These are phyloP conservation scores for Eumerus sabulonum DNA, from an alignment of 2,888 invertebrate species.

Conservation along the genomic window DNA sequence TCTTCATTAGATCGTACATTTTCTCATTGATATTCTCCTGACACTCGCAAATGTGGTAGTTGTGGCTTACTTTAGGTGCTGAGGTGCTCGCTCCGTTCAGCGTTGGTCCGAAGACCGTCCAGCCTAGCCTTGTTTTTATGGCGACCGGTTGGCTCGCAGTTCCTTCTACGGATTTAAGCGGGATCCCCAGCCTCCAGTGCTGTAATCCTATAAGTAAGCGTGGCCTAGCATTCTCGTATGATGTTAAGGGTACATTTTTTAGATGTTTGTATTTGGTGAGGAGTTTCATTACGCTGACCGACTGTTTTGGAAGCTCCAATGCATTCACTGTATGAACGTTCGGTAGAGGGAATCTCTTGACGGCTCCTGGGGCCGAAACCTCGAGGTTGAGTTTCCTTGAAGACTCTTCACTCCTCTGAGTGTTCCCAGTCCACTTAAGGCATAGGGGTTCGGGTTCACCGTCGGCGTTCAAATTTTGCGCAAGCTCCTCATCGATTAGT, in stretches of 20 bases:
- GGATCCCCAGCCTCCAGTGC: not conserved
- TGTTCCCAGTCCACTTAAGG: constrained; percentile 31
- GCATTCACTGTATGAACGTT: constrained; percentile 11
- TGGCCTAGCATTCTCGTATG: not conserved
- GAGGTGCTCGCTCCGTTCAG: not conserved
- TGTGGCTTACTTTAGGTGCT: not conserved
- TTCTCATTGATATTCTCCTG: not conserved
- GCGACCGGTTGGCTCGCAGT: not conserved
- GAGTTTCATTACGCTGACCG: not conserved
- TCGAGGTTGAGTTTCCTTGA: constrained; percentile 7
- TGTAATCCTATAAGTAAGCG: constrained; percentile 9
- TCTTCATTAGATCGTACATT: not conserved
- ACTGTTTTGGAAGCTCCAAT: constrained; percentile 16
- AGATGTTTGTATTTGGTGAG: not conserved
- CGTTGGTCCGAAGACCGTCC: not conserved
- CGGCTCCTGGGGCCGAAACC: not conserved
- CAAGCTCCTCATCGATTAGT: constrained; percentile 5
- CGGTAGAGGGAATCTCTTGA: not conserved
- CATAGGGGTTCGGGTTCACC: constrained; percentile 8
- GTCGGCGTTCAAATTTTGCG: not conserved
- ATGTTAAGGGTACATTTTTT: constrained; percentile 1
- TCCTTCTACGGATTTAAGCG: not conserved
- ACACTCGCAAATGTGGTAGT: not conserved
- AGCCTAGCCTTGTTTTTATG: not conserved
- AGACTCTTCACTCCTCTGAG: not conserved